A percentile compares a stretch with the other conserved stretches of the same genome.
Conservation (phyloP, 2,888 invertebrate genomes). For the Euzophera pinguis region DNA sequence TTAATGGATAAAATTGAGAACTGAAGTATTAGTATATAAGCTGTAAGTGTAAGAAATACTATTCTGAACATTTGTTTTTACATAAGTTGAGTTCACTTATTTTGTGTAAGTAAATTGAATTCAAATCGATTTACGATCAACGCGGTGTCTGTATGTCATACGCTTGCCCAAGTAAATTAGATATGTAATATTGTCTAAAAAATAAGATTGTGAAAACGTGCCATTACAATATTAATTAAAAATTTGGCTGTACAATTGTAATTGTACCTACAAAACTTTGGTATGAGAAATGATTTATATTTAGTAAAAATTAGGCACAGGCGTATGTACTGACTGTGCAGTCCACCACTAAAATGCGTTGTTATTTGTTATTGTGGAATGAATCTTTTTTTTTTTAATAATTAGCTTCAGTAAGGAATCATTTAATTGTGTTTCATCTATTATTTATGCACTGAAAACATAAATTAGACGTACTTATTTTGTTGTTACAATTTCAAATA, state of each 20-base stretch:
- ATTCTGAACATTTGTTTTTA: conserved; percentile 28
- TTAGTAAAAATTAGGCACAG: too few species aligned
- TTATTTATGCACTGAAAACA: neutral
- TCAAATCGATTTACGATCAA: neutral
- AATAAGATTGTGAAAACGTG: conserved; percentile 15
- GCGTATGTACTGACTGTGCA: too few species aligned
- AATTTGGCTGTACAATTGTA: neutral
- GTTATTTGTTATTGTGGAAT: neutral
- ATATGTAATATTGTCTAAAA: conserved; percentile 10
- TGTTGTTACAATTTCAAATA: neutral
- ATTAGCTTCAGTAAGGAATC: neutral
- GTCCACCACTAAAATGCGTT: neutral
- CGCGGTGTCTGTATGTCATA: conserved; percentile 11
- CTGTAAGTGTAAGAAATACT: conserved; percentile 49
- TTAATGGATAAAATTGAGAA: conserved; percentile 53
- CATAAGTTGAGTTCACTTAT: neutral
- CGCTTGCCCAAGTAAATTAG: conserved; percentile 14
- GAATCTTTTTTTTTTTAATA: neutral
- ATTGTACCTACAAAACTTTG: neutral
- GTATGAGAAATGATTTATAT: too few species aligned
- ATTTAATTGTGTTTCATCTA: neutral
- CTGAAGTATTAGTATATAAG: conserved; percentile 65
- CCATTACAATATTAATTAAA: conserved; percentile 16
- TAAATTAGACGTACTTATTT: conserved; percentile 11
- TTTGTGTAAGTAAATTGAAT: neutral